These are phyloP conservation scores for Indicator indicator DNA, from an alignment of 2,113 vertebrate species.

Conservation along the genomic window DNA sequence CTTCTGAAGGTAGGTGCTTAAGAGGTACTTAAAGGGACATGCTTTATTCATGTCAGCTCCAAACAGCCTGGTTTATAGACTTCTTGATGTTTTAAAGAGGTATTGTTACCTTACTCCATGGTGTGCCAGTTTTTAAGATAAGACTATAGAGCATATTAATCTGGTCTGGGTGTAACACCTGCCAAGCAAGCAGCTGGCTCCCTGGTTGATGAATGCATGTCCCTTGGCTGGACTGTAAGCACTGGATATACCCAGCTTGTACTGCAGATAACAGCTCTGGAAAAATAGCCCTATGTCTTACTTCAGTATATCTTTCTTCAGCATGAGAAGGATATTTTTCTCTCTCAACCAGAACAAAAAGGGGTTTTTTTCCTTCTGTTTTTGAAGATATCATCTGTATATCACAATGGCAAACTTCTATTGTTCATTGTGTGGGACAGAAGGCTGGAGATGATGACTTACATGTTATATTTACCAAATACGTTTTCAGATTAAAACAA, in stretches of 20 bases:
- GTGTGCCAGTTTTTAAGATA: neutral
- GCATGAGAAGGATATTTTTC: neutral
- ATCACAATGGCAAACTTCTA: neutral
- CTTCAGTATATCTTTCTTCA: neutral
- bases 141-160: neutral
- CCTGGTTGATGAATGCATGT: neutral
- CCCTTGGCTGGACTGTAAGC: neutral
- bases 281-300: neutral
- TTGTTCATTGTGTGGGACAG: neutral
- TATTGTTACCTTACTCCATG: neutral
- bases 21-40: neutral
- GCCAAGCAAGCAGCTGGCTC: neutral
- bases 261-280: neutral
- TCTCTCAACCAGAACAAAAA: neutral
- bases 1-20: constrained; percentile 86
- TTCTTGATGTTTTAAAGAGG: accelerated
- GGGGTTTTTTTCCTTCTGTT: neutral
- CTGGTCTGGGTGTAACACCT: neutral
- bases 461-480: neutral
- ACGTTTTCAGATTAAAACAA: neutral
- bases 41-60: neutral
- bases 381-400: neutral
- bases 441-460: neutral
- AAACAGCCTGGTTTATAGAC: neutral
- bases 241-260: neutral